phyloP scores from a whole-genome alignment of 2,797 vertebrate species.

The Gymnodraco acuticeps region DNA sequence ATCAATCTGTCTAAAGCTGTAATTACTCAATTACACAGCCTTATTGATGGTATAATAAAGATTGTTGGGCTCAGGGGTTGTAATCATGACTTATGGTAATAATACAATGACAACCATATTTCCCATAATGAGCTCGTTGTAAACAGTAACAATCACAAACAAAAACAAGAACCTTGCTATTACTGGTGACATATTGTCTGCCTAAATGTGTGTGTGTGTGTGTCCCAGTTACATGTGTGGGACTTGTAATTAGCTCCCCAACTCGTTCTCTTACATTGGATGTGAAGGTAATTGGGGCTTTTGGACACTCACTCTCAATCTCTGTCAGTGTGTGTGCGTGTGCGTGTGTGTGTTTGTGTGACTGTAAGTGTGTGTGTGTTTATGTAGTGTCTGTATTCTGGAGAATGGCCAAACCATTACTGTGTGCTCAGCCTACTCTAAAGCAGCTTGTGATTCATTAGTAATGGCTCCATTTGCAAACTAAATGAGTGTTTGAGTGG shows the following conservation, averaged over 20 bases:
- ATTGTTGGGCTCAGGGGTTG: conserved; percentile 50
- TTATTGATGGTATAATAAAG: conserved; percentile 78
- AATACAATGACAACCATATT: conserved; percentile 57
- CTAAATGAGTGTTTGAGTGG: conserved; percentile 79
- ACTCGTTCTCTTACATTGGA: conserved; percentile 74
- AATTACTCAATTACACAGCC: conserved; percentile 69
- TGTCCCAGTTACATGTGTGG: conserved; percentile 57
- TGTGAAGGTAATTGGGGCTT: conserved; percentile 79
- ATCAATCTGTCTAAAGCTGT: conserved; percentile 74
- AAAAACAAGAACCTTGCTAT: conserved; percentile 45
- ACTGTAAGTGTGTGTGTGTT: conserved; percentile 14
- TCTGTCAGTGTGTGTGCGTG: conserved; percentile 59
- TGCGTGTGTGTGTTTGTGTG: conserved; percentile 44
- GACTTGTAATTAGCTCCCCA: conserved; percentile 75
- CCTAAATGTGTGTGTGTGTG: conserved; percentile 16
- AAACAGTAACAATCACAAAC: conserved; percentile 50
- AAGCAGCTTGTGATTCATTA: conserved; percentile 83
- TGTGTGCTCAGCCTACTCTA: conserved; percentile 76
- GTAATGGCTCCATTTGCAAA: conserved; percentile 83
- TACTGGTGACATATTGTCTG: conserved; percentile 38
- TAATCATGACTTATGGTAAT: conserved; percentile 72
- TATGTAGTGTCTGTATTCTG: conserved; percentile 63
- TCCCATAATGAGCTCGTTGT: conserved; percentile 51
- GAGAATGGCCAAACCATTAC: conserved; percentile 77
- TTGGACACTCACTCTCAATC: conserved; percentile 76